phyloP scores from a whole-genome alignment of 2,797 vertebrate species.

The Choloepus didactylus region DNA sequence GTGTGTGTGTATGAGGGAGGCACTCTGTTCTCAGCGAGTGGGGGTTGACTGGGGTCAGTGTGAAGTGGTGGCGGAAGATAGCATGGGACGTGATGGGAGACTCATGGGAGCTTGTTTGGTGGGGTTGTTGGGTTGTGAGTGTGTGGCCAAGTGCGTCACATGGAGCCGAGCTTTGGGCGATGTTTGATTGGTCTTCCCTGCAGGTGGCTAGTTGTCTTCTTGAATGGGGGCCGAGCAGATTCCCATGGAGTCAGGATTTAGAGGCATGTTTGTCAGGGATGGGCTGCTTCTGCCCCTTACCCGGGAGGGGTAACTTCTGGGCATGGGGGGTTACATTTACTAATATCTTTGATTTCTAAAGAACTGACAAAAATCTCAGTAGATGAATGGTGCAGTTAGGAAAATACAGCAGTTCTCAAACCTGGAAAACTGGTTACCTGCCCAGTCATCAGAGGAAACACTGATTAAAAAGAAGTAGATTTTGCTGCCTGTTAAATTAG shows the following conservation, averaged over 20 bases:
- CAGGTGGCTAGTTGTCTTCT: neutral
- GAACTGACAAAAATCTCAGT: neutral
- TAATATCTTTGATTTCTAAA: neutral
- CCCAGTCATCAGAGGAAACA: neutral
- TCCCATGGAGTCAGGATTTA: no score
- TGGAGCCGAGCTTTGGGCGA: no score
- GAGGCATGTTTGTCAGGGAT: neutral
- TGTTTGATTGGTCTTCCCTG: no score
- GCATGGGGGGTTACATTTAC: neutral
- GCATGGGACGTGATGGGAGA: neutral
- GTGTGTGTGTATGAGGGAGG: neutral
- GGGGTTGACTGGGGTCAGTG: no score
- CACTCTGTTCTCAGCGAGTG: no score
- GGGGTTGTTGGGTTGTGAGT: neutral
- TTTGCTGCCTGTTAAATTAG: neutral
- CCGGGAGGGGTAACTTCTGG: neutral
- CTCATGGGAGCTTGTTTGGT: neutral
- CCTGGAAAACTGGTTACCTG: neutral
- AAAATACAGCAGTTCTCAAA: neutral
- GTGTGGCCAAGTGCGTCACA: no score
- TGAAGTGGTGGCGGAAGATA: neutral
- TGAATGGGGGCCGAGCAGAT: no score
- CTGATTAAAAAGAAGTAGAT: neutral
- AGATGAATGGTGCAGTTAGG: neutral
- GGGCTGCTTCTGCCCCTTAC: neutral